phyloP scores from a whole-genome alignment of 2,797 vertebrate genomes.

The Chromis chromis region DNA sequence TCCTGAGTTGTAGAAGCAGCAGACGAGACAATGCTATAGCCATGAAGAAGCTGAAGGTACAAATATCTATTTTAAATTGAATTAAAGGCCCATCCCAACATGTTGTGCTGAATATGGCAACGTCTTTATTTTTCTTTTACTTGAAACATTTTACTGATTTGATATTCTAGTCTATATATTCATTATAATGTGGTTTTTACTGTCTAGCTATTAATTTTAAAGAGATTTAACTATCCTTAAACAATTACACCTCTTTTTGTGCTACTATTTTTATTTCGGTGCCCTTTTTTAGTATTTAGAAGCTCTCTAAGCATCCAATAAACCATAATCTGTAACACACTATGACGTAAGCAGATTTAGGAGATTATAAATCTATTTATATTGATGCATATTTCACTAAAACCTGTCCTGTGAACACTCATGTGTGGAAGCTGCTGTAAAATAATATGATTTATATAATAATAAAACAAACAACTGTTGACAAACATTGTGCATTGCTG shows the following conservation, averaged over 20 bases:
- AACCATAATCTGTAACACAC: not conserved
- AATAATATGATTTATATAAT: too few relatives aligned
- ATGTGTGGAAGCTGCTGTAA: too few relatives aligned
- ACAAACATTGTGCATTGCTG: not conserved
- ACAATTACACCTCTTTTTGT: not conserved
- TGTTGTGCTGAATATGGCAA: too few relatives aligned
- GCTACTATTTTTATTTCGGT: not conserved
- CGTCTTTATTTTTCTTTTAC: not conserved
- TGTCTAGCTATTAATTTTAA: not conserved
- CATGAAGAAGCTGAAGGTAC: not conserved
- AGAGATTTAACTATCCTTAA: not conserved
- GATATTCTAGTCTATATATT: not conserved
- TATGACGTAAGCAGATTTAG: not conserved
- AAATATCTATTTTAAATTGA: conserved; percentile 7
- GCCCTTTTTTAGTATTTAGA: not conserved
- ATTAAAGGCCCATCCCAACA: not conserved
- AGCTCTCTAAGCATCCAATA: not conserved
- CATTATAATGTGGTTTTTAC: not conserved
- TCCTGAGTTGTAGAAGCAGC: conserved; percentile 35
- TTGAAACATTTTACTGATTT: not conserved
- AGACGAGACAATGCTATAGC: not conserved
- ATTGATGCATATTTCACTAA: not conserved
- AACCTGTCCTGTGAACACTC: not conserved
- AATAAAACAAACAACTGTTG: not conserved
- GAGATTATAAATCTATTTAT: too few relatives aligned